phyloP scores from a whole-genome alignment of 2,797 vertebrate genomes.

The Salarias fasciatus region DNA sequence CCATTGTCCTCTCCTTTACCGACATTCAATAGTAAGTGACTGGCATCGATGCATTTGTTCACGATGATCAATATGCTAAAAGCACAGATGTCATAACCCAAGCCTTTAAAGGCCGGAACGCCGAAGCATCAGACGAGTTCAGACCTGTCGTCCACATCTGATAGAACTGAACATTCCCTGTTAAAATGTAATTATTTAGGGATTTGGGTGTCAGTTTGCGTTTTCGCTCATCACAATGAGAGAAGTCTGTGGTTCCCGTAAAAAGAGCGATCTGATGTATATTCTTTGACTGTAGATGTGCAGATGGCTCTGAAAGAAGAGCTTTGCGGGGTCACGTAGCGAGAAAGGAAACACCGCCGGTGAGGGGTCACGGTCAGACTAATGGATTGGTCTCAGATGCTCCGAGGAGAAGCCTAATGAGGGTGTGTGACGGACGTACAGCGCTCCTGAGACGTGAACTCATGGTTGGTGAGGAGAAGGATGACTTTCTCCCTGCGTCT shows the following conservation, averaged over 20 bases:
- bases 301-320: conserved; percentile 55
- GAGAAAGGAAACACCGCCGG: conserved; percentile 67
- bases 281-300: conserved; percentile 24
- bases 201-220: not conserved
- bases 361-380: conserved; percentile 36
- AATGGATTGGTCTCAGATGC: conserved; percentile 27
- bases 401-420: conserved; percentile 9
- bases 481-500: not conserved
- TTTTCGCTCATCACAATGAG: too few relatives aligned
- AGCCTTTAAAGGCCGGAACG: conserved; percentile 28
- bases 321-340: conserved; percentile 56
- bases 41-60: conserved; percentile 23
- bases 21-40: conserved; percentile 33
- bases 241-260: too few relatives aligned
- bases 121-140: conserved; percentile 1
- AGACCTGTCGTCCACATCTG: not conserved
- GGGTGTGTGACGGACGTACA: conserved; percentile 1
- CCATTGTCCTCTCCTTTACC: conserved; percentile 29
- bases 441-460: not conserved
- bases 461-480: accelerated
- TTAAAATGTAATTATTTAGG: not conserved
- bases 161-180: not conserved
- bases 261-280: not conserved
- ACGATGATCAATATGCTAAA: conserved; percentile 33
- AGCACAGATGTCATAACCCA: conserved; percentile 13